These are phyloP conservation scores for Anastrepha ludens DNA, from an alignment of 1,140 invertebrate species.

Conservation along the genomic window DNA sequence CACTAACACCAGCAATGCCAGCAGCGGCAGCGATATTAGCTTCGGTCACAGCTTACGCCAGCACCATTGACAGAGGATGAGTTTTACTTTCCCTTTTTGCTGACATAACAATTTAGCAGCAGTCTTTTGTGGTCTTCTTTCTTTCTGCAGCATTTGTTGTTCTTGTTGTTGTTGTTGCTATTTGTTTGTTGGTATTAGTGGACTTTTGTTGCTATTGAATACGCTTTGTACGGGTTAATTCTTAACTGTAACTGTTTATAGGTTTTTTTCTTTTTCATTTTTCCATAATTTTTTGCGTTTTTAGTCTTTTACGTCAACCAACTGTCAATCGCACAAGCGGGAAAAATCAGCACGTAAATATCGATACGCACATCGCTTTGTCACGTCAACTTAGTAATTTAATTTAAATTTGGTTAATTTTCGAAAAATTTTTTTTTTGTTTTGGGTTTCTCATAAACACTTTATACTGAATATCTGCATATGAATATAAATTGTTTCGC, in stretches of 20 bases:
- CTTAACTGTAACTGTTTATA: conserved; percentile 28
- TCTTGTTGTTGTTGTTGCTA: not conserved
- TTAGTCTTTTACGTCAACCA: not conserved
- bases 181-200: not conserved
- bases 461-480: not conserved
- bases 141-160: not conserved
- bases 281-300: not conserved
- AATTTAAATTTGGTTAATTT: conserved; percentile 3
- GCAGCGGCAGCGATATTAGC: not conserved
- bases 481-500: not conserved
- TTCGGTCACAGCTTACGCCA: not conserved
- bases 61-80: not conserved
- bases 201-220: not conserved
- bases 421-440: not conserved
- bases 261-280: not conserved
- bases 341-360: conserved; percentile 14
- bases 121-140: not conserved
- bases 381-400: conserved; percentile 1
- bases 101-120: conserved; percentile 27
- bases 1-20: not conserved
- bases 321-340: not conserved
- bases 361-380: not conserved
- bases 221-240: not conserved
- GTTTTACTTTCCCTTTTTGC: conserved; percentile 52
- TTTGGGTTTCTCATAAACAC: not conserved